Evolutionary conservation across 2,113 vertebrate species (phyloP), one percentile per base, ranked within the genome.

Genomic region (Phalacrocorax carbo): DNA sequence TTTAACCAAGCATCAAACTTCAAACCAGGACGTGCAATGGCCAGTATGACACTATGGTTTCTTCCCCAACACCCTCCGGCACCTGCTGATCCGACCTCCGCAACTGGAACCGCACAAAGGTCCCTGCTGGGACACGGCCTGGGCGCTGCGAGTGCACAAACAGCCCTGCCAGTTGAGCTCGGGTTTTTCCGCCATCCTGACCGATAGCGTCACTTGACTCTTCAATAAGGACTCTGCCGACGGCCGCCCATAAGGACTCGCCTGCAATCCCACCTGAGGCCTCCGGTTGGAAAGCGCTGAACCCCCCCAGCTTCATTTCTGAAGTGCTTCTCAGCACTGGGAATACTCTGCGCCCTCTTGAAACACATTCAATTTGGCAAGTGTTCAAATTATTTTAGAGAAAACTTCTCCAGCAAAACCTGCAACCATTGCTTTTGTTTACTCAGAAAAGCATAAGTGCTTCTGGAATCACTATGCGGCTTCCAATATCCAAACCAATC

Each of bases 161-260:
- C 13, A 23, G 7, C 61, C 25, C 3, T 0, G 2, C 26, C 13
- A 3, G 19, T 1, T 14, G 36, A 51, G 66, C 27, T 34, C 44
- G n/a, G 55, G 22, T 29, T 48, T n/a, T 40, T 13, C 32, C 14
- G 3, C 18, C 4, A 7, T 8, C 34, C 38, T 3, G 5, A 10
- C 9, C 7, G n/a, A 6, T 2, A 3, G 15, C 0, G 22, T 9
- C 8, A 0, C 15, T 44, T 15, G 42, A 38, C 38, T 38, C 38
- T 38, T 38, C 38, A 38, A 38, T 38, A 38, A 38, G 44, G 42
- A 26, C 17, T 13, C 69, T 25, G 15, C 32, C 2, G 2, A 25
- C 18, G 10, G 25, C 13, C 5, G 0, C 27, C 1, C 30, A 10
- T 5, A 4, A 10, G 68, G 30, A 66, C 17, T 5, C 8, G 4